Evolutionary conservation across 1,140 invertebrate species (phyloP).

Genomic region (Drosophila pruinosa): DNA sequence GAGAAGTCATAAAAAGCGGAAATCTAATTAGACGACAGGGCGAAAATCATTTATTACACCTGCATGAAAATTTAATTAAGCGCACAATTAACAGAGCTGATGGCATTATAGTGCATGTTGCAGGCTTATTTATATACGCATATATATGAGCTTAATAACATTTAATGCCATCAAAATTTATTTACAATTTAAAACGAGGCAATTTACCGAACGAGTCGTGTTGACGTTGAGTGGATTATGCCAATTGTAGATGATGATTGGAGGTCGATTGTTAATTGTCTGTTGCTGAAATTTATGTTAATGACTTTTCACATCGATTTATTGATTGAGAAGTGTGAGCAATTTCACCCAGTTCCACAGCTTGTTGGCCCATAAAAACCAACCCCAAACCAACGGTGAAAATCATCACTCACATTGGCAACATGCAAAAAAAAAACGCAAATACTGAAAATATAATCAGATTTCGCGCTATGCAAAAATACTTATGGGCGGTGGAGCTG

Average conservation of each 20-base stretch:
- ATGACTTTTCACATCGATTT: slow-evolving; percentile 74
- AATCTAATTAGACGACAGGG: slow-evolving; percentile 69
- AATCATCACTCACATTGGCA: slow-evolving; percentile 23
- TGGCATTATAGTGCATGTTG: slow-evolving; percentile 12
- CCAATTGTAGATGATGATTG: slow-evolving; percentile 76
- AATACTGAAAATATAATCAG: slow-evolving; percentile 61
- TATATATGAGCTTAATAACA: slow-evolving; percentile 67
- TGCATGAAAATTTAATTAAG: slow-evolving; percentile 81
- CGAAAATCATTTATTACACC: slow-evolving; percentile 76
- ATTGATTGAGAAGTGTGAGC: slow-evolving; percentile 46
- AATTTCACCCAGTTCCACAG: neutral
- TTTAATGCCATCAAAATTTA: slow-evolving; percentile 78
- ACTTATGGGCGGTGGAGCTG: slow-evolving; percentile 10
- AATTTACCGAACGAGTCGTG: slow-evolving; percentile 46
- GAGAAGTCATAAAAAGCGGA: slow-evolving; percentile 48
- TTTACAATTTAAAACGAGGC: slow-evolving; percentile 76
- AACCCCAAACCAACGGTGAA: neutral
- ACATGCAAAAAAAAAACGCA: slow-evolving; percentile 12
- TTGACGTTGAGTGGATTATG: slow-evolving; percentile 71
- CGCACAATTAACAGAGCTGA: slow-evolving; percentile 65
- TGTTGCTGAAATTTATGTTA: slow-evolving; percentile 70
- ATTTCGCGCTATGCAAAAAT: slow-evolving; percentile 65
- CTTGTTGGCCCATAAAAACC: neutral
- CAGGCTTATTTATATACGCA: slow-evolving; percentile 39
- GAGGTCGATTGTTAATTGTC: slow-evolving; percentile 76